Conservation (phyloP, 92 coral and sea anemone species). For the Parazoanthus darwini region DNA sequence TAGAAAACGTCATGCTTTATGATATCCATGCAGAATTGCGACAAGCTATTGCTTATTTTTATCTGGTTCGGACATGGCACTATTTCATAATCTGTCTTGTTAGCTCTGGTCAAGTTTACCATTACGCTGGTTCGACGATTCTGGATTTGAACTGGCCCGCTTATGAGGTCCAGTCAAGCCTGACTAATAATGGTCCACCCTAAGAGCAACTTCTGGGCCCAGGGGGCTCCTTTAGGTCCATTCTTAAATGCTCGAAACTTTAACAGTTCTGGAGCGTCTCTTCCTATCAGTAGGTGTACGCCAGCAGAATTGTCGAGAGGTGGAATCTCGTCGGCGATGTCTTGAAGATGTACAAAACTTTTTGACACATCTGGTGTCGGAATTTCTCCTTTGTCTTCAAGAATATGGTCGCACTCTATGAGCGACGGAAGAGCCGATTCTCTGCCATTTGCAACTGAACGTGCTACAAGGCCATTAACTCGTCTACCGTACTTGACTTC, state of each 20-base stretch:
- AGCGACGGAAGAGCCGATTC: conserved; percentile 44
- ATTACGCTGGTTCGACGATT: conserved; percentile 25
- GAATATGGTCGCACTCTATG: conserved; percentile 57
- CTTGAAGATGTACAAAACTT: conserved; percentile 38
- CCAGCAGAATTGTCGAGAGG: conserved; percentile 47
- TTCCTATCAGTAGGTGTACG: conserved; percentile 52
- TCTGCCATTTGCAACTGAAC: conserved; percentile 38
- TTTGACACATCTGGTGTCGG: conserved; percentile 47
- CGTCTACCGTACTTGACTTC: conserved; percentile 55
- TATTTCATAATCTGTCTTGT: conserved; percentile 22
- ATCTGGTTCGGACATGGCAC: conserved; percentile 42
- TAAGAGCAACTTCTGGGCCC: conserved; percentile 49
- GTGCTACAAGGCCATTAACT: conserved; percentile 37
- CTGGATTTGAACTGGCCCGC: conserved; percentile 45
- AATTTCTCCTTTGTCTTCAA: conserved; percentile 52
- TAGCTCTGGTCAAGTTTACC: neutral
- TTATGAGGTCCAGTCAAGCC: conserved; percentile 45
- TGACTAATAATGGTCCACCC: conserved; percentile 60
- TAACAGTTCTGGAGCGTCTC: conserved; percentile 58
- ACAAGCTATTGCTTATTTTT: conserved; percentile 16
- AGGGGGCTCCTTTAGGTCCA: conserved; percentile 54
- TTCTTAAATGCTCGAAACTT: conserved; percentile 56
- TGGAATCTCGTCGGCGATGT: conserved; percentile 47
- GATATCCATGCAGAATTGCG: neutral
- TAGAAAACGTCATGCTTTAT: conserved; percentile 31